Evolutionary conservation across 2,888 invertebrate genomes (phyloP).

Genomic region (Pogonocherus hispidulus): DNA sequence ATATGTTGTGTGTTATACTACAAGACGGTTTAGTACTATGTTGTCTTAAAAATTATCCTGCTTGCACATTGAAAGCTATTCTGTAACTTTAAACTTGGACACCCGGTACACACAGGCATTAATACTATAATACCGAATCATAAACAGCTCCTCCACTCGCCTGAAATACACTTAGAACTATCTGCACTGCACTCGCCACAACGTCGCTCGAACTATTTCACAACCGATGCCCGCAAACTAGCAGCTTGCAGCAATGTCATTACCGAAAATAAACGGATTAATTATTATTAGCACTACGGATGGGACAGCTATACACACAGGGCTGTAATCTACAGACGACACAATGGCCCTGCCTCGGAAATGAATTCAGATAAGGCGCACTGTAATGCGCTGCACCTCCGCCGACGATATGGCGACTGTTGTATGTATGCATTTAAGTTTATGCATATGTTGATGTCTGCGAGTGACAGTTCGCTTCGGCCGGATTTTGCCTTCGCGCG

Average conservation of each 20-base stretch:
- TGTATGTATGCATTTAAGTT: conserved; percentile 9
- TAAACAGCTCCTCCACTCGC: conserved; percentile 9
- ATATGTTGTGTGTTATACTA: no score
- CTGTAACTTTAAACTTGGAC: neutral
- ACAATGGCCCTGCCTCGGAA: conserved; percentile 3
- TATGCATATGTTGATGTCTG: conserved; percentile 39
- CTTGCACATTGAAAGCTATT: no score
- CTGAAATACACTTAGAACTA: conserved; percentile 16
- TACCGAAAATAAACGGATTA: conserved; percentile 24
- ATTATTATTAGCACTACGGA: conserved; percentile 17
- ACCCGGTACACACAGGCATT: neutral
- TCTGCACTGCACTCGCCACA: conserved; percentile 22
- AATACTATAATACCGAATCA: neutral
- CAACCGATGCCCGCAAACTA: conserved; percentile 4
- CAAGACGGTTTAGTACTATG: no score
- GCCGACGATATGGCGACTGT: conserved; percentile 23
- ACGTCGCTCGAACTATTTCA: conserved; percentile 1
- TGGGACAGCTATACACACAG: neutral
- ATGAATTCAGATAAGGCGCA: conserved; percentile 31
- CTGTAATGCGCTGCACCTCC: conserved; percentile 27
- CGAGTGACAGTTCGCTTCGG: conserved; percentile 32
- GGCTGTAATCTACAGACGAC: neutral
- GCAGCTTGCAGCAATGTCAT: conserved; percentile 1
- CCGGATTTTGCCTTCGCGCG: conserved; percentile 52
- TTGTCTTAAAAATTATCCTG: no score